Evolutionary conservation across 2,113 vertebrate genomes (phyloP), one percentile per base, ranked within the genome.

Genomic region (Lucifuga dentata): DNA sequence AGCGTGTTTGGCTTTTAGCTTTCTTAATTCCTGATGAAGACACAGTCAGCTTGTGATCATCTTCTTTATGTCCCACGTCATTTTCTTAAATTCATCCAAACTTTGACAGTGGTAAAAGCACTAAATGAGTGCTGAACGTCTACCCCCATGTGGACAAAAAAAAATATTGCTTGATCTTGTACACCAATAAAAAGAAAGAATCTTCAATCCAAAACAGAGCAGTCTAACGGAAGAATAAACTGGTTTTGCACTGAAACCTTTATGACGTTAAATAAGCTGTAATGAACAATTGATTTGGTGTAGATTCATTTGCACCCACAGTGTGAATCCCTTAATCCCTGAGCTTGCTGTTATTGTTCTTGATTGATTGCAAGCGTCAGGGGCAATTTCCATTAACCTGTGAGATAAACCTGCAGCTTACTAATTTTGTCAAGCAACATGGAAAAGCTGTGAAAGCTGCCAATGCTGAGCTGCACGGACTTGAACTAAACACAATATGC

Each of bases 141-240:
- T 91, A 83, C 92, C 92, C 87, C 76, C 91, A 91, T 81, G 90
- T 92, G 92, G 90, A 75, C 61, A 58, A 58, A 83, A 53, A 5
- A 12, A 5, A 73, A 50, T n/a, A 88, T 65, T 83, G 59, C 73
- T 62, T 23, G 19, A 16, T 29, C 39, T 45, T 32, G 4, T 33
- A 16, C n/a, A 23, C 15, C 15, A 19, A 23, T 10, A 44, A 44
- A 13, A 16, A 38, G 20, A 29, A 7, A 5, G 53, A 26, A 23
- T 21, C 45, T 26, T 19, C 2, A 29, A 24, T 32, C 23, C 32
- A 5, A 43, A 35, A 11, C 26, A 51, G 44, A 20, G 11, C 10
- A 46, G 33, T 20, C 3, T 41, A 29, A 63, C 21, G 39, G 7
- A 5, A 46, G 5, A 26, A 48, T 8, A 24, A 44, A 43, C 1